These are phyloP conservation scores for Cassiopea andromeda DNA, from an alignment of 30 jellyfish, hydroid and myxozoan genomes.

Conservation along the genomic window DNA sequence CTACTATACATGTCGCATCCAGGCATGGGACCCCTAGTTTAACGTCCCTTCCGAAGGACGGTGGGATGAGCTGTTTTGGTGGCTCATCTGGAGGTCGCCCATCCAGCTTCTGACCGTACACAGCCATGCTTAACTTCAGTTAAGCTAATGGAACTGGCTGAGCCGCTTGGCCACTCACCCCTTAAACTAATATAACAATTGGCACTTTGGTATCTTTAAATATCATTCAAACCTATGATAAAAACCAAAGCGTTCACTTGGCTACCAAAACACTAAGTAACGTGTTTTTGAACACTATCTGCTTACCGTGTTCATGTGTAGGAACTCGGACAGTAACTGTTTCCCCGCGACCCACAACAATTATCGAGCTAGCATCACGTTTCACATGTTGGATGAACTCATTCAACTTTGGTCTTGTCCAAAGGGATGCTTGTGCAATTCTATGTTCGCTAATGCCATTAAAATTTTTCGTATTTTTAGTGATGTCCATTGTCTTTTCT, in stretches of 20 bases:
- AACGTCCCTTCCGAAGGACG: too few relatives aligned
- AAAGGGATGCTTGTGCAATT: constrained; percentile 94
- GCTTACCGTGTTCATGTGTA: constrained; percentile 95
- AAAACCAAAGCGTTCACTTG: background rate
- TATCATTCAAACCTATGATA: too few relatives aligned
- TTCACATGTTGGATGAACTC: constrained; percentile 94
- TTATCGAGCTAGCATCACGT: constrained; percentile 95
- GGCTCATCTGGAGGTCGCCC: too few relatives aligned
- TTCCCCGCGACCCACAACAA: constrained; percentile 97
- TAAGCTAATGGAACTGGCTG: too few relatives aligned
- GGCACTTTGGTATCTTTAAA: too few relatives aligned
- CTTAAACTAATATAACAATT: too few relatives aligned
- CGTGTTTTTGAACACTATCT: background rate
- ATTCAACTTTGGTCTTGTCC: constrained; percentile 97
- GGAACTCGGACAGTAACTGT: constrained; percentile 98
- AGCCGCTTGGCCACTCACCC: too few relatives aligned
- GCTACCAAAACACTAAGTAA: background rate
- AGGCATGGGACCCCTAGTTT: too few relatives aligned
- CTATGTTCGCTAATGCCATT: constrained; percentile 69
- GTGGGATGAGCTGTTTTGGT: too few relatives aligned
- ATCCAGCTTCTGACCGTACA: too few relatives aligned
- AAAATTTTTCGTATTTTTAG: background rate
- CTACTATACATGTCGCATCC: too few relatives aligned
- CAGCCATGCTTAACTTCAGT: too few relatives aligned
- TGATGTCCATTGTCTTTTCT: background rate